Evolutionary conservation across 2,113 vertebrate genomes (phyloP).

Genomic region (Bujurquina vittata): DNA sequence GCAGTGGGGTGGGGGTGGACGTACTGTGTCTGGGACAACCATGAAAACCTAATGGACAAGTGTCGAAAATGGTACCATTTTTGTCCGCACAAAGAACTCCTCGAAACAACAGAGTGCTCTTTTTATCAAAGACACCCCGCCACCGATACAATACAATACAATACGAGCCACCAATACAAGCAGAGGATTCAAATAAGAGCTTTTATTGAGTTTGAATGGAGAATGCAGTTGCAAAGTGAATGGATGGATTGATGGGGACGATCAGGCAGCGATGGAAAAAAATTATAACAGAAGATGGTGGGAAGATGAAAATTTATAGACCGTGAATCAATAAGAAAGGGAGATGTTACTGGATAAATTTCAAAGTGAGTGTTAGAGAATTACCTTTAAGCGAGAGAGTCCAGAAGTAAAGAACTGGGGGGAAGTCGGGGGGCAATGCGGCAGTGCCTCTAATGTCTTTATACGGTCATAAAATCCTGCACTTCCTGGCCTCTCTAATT

Average conservation of each 20-base stretch:
- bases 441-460: slow-evolving; percentile 63
- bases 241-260: slow-evolving; percentile 23
- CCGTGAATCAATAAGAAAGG: background rate
- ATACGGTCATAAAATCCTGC: slow-evolving; percentile 68
- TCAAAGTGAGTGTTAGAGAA: slow-evolving; percentile 19
- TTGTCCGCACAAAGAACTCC: slow-evolving; percentile 36
- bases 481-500: slow-evolving; percentile 71
- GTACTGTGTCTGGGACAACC: slow-evolving; percentile 11
- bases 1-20: slow-evolving; percentile 11
- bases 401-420: slow-evolving; percentile 6
- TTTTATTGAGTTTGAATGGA: slow-evolving; percentile 44
- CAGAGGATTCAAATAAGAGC: slow-evolving; percentile 38
- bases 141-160: background rate
- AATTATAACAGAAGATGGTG: background rate
- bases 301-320: background rate
- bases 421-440: slow-evolving; percentile 12
- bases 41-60: slow-evolving; percentile 57
- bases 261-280: slow-evolving; percentile 16
- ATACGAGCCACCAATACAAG: background rate
- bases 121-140: slow-evolving; percentile 14
- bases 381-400: slow-evolving; percentile 17
- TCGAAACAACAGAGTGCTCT: slow-evolving; percentile 25
- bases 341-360: slow-evolving; percentile 3
- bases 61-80: slow-evolving; percentile 46
- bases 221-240: slow-evolving; percentile 33